Conservation (phyloP, 2,113 vertebrate genomes). For the Cnemophilus loriae region DNA sequence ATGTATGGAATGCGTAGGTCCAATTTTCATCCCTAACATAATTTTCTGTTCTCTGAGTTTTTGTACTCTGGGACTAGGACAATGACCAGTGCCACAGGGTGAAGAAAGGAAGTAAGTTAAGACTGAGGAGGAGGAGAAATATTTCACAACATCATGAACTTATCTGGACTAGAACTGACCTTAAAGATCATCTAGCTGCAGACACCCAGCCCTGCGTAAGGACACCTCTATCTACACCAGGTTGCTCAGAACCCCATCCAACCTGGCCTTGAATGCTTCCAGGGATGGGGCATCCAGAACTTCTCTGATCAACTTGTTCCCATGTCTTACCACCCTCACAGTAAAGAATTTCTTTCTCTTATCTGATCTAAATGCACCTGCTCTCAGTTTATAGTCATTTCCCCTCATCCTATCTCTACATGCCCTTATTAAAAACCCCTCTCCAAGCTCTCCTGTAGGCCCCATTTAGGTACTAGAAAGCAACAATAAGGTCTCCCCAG, state of each 20-base stretch:
- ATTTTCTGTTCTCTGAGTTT: background rate
- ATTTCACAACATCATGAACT: background rate
- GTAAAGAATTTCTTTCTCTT: background rate
- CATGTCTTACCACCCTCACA: background rate
- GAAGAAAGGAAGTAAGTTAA: background rate
- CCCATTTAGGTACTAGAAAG: background rate
- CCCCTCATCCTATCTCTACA: no score
- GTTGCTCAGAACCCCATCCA: background rate
- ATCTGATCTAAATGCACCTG: background rate
- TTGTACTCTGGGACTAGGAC: background rate
- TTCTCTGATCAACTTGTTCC: background rate
- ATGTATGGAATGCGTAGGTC: rapidly evolving
- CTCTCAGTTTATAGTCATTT: background rate
- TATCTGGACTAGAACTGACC: background rate
- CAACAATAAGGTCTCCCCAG: background rate
- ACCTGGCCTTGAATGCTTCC: background rate
- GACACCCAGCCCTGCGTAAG: background rate
- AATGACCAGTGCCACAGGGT: background rate
- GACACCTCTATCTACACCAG: background rate
- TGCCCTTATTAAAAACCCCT: background rate
- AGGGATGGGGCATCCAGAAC: background rate
- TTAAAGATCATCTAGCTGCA: background rate
- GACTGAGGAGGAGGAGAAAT: background rate
- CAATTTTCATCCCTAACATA: background rate
- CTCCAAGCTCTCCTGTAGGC: background rate